Percentiles rank a stretch among this genome's conserved stretches.
phyloP scores from a whole-genome alignment of 1,140 invertebrate species.

The Drosophila nannoptera region DNA sequence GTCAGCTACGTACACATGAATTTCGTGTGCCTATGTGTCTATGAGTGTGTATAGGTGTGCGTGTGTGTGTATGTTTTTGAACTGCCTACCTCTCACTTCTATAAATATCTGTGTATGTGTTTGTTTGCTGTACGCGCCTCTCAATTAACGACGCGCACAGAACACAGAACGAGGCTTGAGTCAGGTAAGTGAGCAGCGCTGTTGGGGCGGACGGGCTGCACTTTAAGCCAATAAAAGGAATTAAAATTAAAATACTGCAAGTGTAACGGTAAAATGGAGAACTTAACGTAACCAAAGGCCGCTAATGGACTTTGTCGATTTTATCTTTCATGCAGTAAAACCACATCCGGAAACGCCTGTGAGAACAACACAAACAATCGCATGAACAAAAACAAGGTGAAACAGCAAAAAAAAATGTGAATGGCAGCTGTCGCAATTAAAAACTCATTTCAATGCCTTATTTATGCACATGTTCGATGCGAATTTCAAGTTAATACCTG shows the following conservation, averaged over 20 bases:
- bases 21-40: neutral
- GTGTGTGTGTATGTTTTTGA: slow-evolving; percentile 14
- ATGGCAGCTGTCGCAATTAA: slow-evolving; percentile 65
- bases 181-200: slow-evolving; percentile 17
- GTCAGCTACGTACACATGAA: slow-evolving; percentile 11
- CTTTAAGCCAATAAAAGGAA: slow-evolving; percentile 64
- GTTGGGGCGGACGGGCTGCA: slow-evolving; percentile 27
- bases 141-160: slow-evolving; percentile 30
- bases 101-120: neutral
- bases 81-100: slow-evolving; percentile 3
- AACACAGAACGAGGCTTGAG: slow-evolving; percentile 11
- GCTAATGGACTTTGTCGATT: slow-evolving; percentile 62
- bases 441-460: slow-evolving; percentile 69
- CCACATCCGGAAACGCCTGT: slow-evolving; percentile 10
- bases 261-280: slow-evolving; percentile 55
- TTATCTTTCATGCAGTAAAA: slow-evolving; percentile 29
- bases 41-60: slow-evolving; percentile 4
- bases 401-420: slow-evolving; percentile 3
- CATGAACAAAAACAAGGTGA: slow-evolving; percentile 9
- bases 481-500: slow-evolving; percentile 48
- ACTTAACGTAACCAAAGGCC: slow-evolving; percentile 51
- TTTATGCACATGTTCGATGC: slow-evolving; percentile 40
- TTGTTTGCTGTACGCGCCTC: slow-evolving; percentile 31
- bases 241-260: slow-evolving; percentile 52
- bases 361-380: slow-evolving; percentile 9